These are phyloP conservation scores for Rotaria socialis DNA, from an alignment of 2,888 invertebrate species.

Conservation along the genomic window DNA sequence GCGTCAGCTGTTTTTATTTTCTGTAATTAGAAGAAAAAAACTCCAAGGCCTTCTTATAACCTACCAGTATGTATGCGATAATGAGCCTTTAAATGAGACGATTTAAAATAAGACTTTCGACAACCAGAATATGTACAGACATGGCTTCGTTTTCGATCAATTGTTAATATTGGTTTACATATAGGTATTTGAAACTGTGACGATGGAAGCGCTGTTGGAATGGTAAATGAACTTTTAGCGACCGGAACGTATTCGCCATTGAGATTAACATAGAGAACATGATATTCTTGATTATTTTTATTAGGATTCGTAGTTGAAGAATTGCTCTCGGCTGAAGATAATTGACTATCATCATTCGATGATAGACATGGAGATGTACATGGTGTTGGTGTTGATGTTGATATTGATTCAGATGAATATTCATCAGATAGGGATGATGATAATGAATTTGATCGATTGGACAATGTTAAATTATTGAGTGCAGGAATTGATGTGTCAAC, in stretches of 20 bases:
- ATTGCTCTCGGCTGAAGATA: neutral
- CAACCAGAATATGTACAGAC: slow-evolving; percentile 61
- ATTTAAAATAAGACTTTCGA: slow-evolving; percentile 91
- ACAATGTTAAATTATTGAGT: neutral
- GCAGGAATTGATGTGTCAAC: neutral
- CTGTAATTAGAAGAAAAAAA: too few species aligned
- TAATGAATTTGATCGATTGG: neutral
- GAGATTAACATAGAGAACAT: slow-evolving; percentile 2
- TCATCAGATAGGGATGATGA: neutral
- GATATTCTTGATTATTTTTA: neutral
- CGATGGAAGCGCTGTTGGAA: neutral
- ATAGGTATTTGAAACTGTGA: neutral
- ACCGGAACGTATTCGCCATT: slow-evolving; percentile 19
- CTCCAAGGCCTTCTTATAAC: too few species aligned
- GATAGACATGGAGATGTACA: neutral
- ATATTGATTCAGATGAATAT: neutral
- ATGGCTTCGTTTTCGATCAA: neutral
- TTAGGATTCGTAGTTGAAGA: neutral
- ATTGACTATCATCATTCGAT: neutral
- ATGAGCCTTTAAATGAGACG: slow-evolving; percentile 90
- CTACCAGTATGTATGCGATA: slow-evolving; percentile 77
- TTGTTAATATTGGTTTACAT: neutral
- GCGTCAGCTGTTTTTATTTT: too few species aligned
- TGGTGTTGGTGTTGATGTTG: too few species aligned
- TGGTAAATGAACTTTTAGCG: neutral